Conservation (phyloP, 2,888 invertebrate species). For the Plagiodera versicolora region DNA sequence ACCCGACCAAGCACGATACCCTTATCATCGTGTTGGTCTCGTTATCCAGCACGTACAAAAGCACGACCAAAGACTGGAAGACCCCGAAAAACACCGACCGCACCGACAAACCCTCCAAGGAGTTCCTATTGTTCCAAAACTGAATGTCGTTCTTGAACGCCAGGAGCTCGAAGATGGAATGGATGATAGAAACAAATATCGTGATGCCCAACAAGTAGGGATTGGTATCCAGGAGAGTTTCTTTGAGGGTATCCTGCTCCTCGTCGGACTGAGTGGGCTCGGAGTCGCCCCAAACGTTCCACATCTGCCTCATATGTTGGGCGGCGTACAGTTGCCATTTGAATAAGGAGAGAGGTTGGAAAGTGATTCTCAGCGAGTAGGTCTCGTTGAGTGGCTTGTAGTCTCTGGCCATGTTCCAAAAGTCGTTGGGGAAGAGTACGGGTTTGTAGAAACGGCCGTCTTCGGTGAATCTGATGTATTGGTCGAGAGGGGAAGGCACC, state of each 20-base stretch:
- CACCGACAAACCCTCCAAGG: slow-evolving; percentile 95
- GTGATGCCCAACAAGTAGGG: slow-evolving; percentile 92
- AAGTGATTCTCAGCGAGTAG: slow-evolving; percentile 71
- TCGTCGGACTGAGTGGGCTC: slow-evolving; percentile 78
- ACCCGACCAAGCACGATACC: slow-evolving; percentile 91
- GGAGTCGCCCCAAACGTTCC: slow-evolving; percentile 70
- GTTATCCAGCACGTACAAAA: slow-evolving; percentile 96
- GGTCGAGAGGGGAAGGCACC: slow-evolving; percentile 90
- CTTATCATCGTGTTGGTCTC: slow-evolving; percentile 97
- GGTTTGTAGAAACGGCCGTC: slow-evolving; percentile 88
- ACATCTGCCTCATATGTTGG: slow-evolving; percentile 84
- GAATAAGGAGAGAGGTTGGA: slow-evolving; percentile 91
- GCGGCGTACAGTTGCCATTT: slow-evolving; percentile 99
- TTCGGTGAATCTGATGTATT: slow-evolving; percentile 88
- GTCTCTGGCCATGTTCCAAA: slow-evolving; percentile 97
- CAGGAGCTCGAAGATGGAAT: slow-evolving; percentile 96
- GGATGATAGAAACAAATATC: slow-evolving; percentile 88
- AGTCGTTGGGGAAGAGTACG: slow-evolving; percentile 93
- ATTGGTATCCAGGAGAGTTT: slow-evolving; percentile 94
- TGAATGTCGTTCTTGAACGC: slow-evolving; percentile 99
- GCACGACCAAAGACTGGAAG: slow-evolving; percentile 92
- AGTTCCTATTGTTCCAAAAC: slow-evolving; percentile 98
- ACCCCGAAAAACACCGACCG: slow-evolving; percentile 98
- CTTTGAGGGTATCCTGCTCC: slow-evolving; percentile 88
- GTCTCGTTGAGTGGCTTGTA: slow-evolving; percentile 87